A percentile compares a stretch with the other conserved stretches of the same genome.
Conservation (phyloP, 2,113 vertebrate species). For the Leptosomus discolor region DNA sequence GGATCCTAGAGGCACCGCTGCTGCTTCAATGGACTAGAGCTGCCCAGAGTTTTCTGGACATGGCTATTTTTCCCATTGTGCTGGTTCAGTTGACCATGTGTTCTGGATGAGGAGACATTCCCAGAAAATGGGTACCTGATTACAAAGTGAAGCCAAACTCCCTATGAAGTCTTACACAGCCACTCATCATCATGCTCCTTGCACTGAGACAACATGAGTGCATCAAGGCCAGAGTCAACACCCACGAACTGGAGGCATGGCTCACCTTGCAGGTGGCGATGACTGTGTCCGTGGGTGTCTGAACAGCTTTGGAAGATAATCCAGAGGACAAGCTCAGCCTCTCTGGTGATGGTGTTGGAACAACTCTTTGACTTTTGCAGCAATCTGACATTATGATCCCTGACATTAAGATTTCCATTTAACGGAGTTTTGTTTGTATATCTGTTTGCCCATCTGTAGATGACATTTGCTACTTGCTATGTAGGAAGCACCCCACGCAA, state of each 20-base stretch:
- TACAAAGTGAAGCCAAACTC: background rate
- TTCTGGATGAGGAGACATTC: background rate
- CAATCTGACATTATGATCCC: background rate
- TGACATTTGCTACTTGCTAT: background rate
- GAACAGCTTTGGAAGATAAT: background rate
- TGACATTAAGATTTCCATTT: background rate
- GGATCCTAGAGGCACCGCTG: background rate
- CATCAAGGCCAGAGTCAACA: background rate
- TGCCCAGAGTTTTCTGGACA: background rate
- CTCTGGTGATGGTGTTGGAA: background rate
- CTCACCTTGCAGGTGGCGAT: background rate
- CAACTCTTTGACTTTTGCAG: background rate
- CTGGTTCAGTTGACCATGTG: background rate
- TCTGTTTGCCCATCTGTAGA: background rate
- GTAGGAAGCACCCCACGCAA: background rate
- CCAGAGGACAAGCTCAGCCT: background rate
- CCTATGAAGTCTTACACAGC: background rate
- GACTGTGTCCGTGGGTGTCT: background rate
- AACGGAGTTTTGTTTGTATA: background rate
- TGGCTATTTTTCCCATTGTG: background rate
- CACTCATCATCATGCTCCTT: background rate
- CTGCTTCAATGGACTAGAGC: background rate
- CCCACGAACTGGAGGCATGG: fast-evolving
- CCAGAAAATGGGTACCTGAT: background rate
- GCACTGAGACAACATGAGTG: background rate